A percentile compares a stretch with the other conserved stretches of the same genome.
Evolutionary conservation across 2,797 vertebrate species (phyloP).

Genomic region (Garrulus glandarius): DNA sequence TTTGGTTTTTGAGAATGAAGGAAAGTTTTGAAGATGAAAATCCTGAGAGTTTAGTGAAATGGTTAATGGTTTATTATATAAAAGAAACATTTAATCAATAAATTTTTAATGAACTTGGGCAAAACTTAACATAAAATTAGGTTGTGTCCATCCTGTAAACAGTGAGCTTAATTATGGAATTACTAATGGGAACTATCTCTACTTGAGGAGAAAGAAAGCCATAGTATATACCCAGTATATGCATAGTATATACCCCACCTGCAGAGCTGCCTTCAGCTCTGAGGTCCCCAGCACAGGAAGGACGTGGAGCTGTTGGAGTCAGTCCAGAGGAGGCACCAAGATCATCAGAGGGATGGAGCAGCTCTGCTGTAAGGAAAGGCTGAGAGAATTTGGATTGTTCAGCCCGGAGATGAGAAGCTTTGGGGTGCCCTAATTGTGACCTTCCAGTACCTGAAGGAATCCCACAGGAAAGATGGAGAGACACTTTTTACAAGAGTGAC

Average conservation of each 20-base stretch:
- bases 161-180: background rate
- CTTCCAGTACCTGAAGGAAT: background rate
- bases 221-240: fast-evolving
- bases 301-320: background rate
- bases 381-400: background rate
- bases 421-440: fast-evolving
- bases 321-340: background rate
- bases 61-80: background rate
- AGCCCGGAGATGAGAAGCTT: background rate
- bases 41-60: background rate
- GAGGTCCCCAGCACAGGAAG: background rate
- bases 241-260: background rate
- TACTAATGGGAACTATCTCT: background rate
- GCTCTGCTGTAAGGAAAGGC: background rate
- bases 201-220: background rate
- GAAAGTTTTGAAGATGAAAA: background rate
- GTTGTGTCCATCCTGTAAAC: background rate
- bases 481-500: no score
- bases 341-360: background rate
- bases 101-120: background rate
- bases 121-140: background rate
- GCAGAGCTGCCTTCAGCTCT: background rate
- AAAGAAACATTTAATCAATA: background rate
- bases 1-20: background rate
- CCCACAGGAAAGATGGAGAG: background rate